Evolutionary conservation across 2,888 invertebrate species (phyloP).

Genomic region (Lysandra bellargus): DNA sequence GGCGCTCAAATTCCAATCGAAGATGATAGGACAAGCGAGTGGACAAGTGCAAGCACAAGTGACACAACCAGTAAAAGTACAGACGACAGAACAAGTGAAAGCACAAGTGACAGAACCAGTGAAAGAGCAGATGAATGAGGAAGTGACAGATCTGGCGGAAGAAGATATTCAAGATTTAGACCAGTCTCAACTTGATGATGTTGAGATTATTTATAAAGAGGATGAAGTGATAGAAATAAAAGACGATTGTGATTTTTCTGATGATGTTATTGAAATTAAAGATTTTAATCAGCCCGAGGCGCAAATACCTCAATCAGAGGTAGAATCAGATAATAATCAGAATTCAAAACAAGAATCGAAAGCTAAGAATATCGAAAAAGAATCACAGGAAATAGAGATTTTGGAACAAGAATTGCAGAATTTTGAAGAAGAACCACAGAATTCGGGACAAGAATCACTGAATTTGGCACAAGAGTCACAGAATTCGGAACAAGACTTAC

Average conservation of each 20-base stretch:
- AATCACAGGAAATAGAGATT: background rate
- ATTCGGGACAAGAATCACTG: background rate
- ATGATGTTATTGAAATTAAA: background rate
- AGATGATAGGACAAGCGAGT: background rate
- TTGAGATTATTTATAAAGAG: background rate
- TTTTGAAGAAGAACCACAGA: too few relatives aligned
- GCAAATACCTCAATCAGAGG: background rate
- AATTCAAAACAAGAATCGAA: background rate
- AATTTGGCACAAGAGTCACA: background rate
- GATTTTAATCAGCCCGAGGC: background rate
- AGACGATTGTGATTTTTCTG: background rate
- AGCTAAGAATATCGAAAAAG: background rate
- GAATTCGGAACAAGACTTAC: background rate
- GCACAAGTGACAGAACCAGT: background rate
- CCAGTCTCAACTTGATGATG: background rate
- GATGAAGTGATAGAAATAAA: background rate
- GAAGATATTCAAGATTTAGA: background rate
- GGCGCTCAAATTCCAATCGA: background rate
- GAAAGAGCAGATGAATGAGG: too few relatives aligned
- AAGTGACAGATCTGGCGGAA: too few relatives aligned
- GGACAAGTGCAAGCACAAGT: background rate
- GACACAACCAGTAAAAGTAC: background rate
- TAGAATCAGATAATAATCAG: background rate
- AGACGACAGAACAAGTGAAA: background rate
- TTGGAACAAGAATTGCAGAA: too few relatives aligned